Conservation (phyloP, 92 coral and sea anemone genomes). For the Hydrozoanthus gracilis region DNA sequence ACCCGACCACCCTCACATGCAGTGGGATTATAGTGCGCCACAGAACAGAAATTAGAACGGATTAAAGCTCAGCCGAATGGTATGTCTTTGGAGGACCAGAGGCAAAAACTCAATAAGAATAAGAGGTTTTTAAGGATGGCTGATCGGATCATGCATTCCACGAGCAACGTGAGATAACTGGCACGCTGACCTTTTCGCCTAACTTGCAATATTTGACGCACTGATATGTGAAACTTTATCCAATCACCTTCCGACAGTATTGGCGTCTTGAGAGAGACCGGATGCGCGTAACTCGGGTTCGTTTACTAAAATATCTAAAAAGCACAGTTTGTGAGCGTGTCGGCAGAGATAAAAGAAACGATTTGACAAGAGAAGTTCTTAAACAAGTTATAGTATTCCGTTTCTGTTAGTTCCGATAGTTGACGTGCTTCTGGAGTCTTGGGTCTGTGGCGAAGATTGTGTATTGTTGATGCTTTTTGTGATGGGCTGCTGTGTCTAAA, state of each 20-base stretch:
- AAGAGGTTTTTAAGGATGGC: not conserved
- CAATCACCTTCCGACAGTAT: conserved; percentile 2
- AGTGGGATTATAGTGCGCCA: no score
- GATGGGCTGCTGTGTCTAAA: not conserved
- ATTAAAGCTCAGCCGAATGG: no score
- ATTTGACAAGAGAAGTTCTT: not conserved
- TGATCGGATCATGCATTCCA: conserved; percentile 44
- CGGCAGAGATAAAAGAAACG: conserved; percentile 22
- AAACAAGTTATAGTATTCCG: not conserved
- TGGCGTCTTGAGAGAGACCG: conserved; percentile 33
- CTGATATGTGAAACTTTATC: conserved; percentile 16
- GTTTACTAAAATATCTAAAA: conserved; percentile 37
- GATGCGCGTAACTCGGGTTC: conserved; percentile 31
- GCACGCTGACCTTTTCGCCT: conserved; percentile 14
- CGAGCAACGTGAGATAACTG: not conserved
- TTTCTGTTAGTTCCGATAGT: not conserved
- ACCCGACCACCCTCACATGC: no score
- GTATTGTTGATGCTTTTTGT: not conserved
- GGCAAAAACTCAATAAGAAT: not conserved
- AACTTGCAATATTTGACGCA: conserved; percentile 2
- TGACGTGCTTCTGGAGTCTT: no score
- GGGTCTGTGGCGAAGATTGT: not conserved
- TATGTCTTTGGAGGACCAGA: not conserved
- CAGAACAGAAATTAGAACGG: no score
- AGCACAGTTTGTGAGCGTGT: conserved; percentile 4